Evolutionary conservation across 2,797 vertebrate species (phyloP), one percentile per base, ranked within the genome.

Genomic region (Coregonus sp.): DNA sequence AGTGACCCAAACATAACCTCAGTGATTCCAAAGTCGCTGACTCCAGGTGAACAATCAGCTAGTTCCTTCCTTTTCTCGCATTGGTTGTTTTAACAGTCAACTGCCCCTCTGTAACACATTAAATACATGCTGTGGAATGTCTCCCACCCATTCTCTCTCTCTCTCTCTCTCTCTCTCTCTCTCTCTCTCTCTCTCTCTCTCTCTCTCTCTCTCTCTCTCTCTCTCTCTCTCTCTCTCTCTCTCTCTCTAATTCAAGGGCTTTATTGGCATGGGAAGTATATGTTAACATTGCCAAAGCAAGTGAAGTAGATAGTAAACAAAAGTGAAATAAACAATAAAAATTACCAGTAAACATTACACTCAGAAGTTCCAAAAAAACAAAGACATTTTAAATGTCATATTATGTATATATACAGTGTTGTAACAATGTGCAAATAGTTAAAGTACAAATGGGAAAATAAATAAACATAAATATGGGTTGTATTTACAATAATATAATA

Each of bases 31-130:
- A 67, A 18, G 65, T 12, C 66, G 4, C 4, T 35, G 66, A 68
- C 66, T 66, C 33, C 63, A 66, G 63, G 25, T 15, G 66, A 35
- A 68, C 66, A 68, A 68, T 68, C 31, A 68, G 66, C 31, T 3
- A 18, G 66, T 37, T 68, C 66, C 65, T 67, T 67, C 65, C 66
- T 16, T 35, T 37, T 29, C 15, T 18, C 5, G 14, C 5, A 33
- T 37, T 2, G 66, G 65, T 33, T 16, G 66, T 67, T 67, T 35
- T 35, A 35, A 66, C 65, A 67, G 65, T 67, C 29, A 67, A 15
- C 65, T 31, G 20, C 25, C 31, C 5, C 14, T 14, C 66, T 35
- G 12, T 18, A 31, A 33, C 65, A 29, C n/a, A 18, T 56, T 4
- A 18, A 56, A 56, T 18, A 4, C 25, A 18, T 1, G 11, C 16